Conservation (phyloP, 2,797 vertebrate genomes). For the Megalops cyprinoides region DNA sequence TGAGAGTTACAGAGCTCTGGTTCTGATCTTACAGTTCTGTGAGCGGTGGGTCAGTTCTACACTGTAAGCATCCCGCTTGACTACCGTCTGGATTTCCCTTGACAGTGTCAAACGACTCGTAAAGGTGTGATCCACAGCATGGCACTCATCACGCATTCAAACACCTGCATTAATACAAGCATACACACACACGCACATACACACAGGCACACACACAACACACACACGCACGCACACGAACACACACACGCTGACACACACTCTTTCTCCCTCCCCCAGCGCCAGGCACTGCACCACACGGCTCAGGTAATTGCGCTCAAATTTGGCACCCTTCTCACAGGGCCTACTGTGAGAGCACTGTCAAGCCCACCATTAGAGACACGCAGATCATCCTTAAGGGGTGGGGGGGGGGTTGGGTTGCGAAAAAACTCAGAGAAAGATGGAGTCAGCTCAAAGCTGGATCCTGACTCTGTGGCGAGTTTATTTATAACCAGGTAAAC, state of each 20-base stretch:
- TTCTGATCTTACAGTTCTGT: background rate
- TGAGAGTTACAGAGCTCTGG: no score
- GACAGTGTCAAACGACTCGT: no score
- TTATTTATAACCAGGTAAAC: conserved; percentile 19
- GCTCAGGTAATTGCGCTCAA: conserved; percentile 2
- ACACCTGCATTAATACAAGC: background rate
- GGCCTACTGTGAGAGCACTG: background rate
- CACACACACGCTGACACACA: no score
- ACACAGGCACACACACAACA: background rate
- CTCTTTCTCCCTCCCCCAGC: no score
- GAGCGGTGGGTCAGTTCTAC: background rate
- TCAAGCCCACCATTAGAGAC: background rate
- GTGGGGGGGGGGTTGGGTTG: background rate
- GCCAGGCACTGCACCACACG: background rate
- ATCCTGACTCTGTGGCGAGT: background rate
- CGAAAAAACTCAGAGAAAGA: background rate
- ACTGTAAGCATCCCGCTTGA: background rate
- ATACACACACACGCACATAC: background rate
- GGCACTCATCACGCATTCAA: background rate
- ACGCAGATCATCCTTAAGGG: background rate
- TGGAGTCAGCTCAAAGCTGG: background rate
- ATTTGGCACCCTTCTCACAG: conserved; percentile 3
- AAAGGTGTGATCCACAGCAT: background rate
- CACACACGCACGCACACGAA: background rate
- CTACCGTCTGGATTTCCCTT: background rate